Base-by-base conservation (phyloP, 2,797 vertebrate genomes). In the Vespertilio murinus region DNA sequence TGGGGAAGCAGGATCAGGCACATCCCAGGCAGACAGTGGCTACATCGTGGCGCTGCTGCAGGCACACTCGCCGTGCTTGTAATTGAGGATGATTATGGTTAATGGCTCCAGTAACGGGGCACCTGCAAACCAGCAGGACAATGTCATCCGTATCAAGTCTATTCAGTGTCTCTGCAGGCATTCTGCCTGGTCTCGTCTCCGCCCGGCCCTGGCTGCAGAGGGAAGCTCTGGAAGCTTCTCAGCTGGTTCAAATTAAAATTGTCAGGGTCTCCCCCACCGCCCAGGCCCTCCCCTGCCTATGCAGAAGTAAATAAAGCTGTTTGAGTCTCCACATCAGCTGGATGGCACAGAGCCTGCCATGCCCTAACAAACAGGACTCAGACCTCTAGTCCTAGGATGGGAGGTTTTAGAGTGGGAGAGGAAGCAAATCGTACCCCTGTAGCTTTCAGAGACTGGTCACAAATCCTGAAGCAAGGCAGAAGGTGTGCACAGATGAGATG, bases 81-180 rank as follows among this genome's bases (percentile, higher is more conserved):
- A 98, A 99, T 98, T 97, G 98, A 96, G 97, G 97, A 97, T 99
- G 98, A 99, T 99, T 99, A 98, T 97, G 98, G 97, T 98, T 99
- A 99, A 99, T 99, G 98, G 98, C 97, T 98, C 97, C 98, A 98
- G 98, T 98, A 99, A 99, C 98, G 98, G 97, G 97, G 96, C 97
- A 97, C 98, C 98, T 98, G 98, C 98, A 98, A 98, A 98, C 94
- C 98, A 98, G 98, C 98, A 98, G 98, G 98, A 98, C 98, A 98
- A 97, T 97, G 97, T 97, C 98, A 98, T 99, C 98, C 99, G 97
- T 98, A 98, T 98, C 98, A 99, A 98, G 98, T 97, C 94, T 98
- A 98, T 98, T 99, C 98, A 98, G 97, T 93, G 97, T 98, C 98
- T 98, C 98, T 98, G 98, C 97, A 98, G 98, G 98, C 98, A 95